phyloP scores from a whole-genome alignment of 2,797 vertebrate genomes.

The Pyrocephalus nanus region DNA sequence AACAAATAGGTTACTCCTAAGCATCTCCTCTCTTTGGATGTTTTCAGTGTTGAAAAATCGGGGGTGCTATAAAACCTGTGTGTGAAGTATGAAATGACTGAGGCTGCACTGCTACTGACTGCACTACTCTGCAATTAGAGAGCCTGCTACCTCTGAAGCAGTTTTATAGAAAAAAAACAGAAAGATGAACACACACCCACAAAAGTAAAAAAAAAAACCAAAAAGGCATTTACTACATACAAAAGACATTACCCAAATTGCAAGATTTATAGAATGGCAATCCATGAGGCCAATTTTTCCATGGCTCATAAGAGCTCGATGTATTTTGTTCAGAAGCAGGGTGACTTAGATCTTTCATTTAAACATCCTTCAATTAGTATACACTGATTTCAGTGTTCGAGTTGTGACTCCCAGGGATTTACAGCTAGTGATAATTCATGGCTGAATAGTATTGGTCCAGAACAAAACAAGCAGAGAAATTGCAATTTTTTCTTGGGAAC shows the following conservation, averaged over 20 bases:
- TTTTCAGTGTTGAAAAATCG: neutral
- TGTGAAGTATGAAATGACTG: rapidly evolving
- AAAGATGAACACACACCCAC: neutral
- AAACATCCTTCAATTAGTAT: neutral
- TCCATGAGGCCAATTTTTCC: neutral
- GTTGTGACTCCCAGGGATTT: neutral
- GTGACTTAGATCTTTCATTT: neutral
- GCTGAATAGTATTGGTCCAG: neutral
- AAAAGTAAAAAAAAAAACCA: neutral
- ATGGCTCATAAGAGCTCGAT: neutral
- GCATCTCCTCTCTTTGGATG: neutral
- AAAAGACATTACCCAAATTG: neutral
- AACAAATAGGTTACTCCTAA: neutral
- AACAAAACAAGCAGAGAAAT: neutral
- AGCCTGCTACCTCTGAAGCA: neutral
- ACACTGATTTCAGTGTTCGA: neutral
- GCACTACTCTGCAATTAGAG: neutral
- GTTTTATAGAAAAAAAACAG: neutral
- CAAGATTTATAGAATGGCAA: neutral
- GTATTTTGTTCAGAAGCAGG: neutral
- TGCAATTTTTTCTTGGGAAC: neutral
- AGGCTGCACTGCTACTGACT: neutral
- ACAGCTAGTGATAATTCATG: neutral
- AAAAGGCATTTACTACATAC: neutral
- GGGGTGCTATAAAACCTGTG: neutral